Evolutionary conservation across 2,888 invertebrate species (phyloP).

Genomic region (Notodonta dromedarius): DNA sequence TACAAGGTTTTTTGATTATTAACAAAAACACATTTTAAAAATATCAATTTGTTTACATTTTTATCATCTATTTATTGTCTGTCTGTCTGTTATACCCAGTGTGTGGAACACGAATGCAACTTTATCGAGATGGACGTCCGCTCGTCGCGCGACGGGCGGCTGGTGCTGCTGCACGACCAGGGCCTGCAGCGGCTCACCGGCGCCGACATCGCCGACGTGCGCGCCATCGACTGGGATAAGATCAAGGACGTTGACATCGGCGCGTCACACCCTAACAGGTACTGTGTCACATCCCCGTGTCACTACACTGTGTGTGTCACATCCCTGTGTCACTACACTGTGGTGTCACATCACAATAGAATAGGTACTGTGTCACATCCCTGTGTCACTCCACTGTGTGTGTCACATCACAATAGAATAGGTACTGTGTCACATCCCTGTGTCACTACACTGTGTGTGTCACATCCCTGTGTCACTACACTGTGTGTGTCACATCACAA

Average conservation of each 20-base stretch:
- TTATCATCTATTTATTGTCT: too few species aligned
- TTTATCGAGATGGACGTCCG: constrained; percentile 91
- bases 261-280: constrained; percentile 88
- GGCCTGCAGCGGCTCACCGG: constrained; percentile 88
- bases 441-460: too few species aligned
- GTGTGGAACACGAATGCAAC: constrained; percentile 88
- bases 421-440: background rate
- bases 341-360: too few species aligned
- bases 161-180: constrained; percentile 90
- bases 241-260: constrained; percentile 87
- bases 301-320: too few species aligned
- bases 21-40: too few species aligned
- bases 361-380: too few species aligned
- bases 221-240: constrained; percentile 85
- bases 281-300: background rate
- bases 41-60: too few species aligned
- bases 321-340: too few species aligned
- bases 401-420: too few species aligned
- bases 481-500: background rate
- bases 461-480: background rate
- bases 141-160: constrained; percentile 89
- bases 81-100: constrained; percentile 69
- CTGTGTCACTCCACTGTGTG: too few species aligned
- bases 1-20: too few species aligned
- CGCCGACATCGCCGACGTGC: constrained; percentile 78